phyloP scores from a whole-genome alignment of 1,140 invertebrate species.

The Zaprionus kolodkinae region DNA sequence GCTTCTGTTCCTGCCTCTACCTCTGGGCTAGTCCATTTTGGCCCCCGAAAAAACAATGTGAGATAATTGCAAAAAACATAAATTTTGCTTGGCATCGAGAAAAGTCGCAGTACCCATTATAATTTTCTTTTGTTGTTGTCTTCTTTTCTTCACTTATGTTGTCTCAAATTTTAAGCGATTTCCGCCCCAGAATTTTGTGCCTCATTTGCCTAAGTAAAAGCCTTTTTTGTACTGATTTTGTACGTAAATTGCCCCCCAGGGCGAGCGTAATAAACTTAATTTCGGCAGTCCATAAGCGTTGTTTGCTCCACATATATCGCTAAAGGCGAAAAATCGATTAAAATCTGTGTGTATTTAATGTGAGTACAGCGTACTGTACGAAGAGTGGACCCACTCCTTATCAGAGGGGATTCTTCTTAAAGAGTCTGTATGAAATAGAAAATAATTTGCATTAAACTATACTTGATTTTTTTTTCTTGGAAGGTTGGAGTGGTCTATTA shows the following conservation, averaged over 20 bases:
- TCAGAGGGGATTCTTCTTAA: too few species aligned
- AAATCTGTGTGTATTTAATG: not conserved
- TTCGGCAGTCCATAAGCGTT: conserved; percentile 1
- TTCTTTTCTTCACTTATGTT: conserved; percentile 1
- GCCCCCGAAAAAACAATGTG: conserved; percentile 45
- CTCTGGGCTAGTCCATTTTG: conserved; percentile 27
- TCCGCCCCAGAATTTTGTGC: conserved; percentile 15
- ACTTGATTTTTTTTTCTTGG: too few species aligned
- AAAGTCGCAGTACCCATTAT: conserved; percentile 2
- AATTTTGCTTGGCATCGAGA: not conserved
- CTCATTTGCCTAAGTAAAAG: conserved; percentile 12
- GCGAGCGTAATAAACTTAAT: conserved; percentile 7
- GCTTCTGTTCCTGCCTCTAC: not conserved
- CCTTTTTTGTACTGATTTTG: conserved; percentile 10
- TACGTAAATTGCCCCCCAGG: not conserved
- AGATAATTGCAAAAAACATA: conserved; percentile 44
- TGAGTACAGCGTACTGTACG: not conserved
- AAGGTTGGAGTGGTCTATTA: too few species aligned
- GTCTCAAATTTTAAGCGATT: conserved; percentile 24
- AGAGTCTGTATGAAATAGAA: too few species aligned
- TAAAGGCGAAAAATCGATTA: not conserved
- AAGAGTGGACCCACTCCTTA: not conserved
- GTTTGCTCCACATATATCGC: not conserved
- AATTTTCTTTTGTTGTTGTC: not conserved
- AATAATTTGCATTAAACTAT: too few species aligned